These are phyloP conservation scores for Rotaria magnacalcarata DNA, from an alignment of 2,888 invertebrate species.

Conservation along the genomic window DNA sequence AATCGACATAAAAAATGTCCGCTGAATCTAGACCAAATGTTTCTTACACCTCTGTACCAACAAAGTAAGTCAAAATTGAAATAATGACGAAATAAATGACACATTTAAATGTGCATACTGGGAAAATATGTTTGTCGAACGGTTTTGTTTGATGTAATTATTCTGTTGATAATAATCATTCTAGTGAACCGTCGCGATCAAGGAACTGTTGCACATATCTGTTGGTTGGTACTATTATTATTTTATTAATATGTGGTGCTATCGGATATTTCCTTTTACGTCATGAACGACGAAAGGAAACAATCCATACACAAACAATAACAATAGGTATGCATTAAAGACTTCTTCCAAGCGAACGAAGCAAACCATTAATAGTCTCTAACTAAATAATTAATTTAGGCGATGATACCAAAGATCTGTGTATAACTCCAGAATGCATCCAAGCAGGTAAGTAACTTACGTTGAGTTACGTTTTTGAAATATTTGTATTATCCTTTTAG, in stretches of 20 bases:
- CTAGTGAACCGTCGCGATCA: background rate
- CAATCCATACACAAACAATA: background rate
- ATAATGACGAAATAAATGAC: too few species aligned
- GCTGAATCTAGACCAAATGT: too few species aligned
- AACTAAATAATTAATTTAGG: background rate
- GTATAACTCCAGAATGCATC: conserved; percentile 20
- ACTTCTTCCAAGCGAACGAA: background rate
- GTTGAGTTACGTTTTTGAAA: background rate
- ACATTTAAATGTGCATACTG: too few species aligned
- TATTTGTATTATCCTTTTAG: background rate
- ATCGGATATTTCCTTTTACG: background rate
- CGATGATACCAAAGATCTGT: background rate
- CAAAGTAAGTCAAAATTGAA: too few species aligned
- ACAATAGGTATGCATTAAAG: background rate
- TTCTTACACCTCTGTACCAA: too few species aligned
- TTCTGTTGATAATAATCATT: background rate
- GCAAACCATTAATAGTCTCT: background rate
- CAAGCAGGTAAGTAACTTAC: background rate
- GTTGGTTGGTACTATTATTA: background rate
- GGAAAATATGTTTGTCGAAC: too few species aligned
- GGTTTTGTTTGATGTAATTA: background rate
- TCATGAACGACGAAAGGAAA: background rate
- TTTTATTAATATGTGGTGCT: background rate
- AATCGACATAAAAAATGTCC: too few species aligned
- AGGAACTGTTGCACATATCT: background rate